phyloP scores from a whole-genome alignment of 2,113 vertebrate genomes.

The Promerops cafer region DNA sequence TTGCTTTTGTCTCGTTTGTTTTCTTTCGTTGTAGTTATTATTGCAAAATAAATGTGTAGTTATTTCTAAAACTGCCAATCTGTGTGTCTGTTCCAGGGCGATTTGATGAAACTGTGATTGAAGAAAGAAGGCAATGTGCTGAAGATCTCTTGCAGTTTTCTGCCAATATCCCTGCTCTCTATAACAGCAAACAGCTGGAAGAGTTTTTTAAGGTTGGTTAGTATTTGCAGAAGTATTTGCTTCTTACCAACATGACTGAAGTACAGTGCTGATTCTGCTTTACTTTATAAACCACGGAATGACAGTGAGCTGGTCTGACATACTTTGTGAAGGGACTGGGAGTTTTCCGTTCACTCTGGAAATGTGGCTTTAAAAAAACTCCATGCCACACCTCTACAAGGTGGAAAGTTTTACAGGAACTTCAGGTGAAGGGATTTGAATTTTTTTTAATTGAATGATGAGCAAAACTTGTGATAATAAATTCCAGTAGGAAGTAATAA shows the following conservation, averaged over 20 bases:
- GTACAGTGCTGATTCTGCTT: not conserved
- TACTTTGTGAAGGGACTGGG: not conserved
- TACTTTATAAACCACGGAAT: not conserved
- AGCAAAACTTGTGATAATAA: not conserved
- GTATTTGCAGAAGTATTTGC: constrained; percentile 12
- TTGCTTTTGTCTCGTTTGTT: not conserved
- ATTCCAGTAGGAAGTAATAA: not conserved
- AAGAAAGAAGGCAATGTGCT: constrained; percentile 94
- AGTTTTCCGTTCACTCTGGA: not conserved
- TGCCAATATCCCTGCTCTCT: constrained; percentile 92
- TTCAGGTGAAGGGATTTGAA: not conserved
- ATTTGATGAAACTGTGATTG: constrained; percentile 92
- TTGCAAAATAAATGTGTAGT: not conserved
- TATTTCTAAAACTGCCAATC: constrained; percentile 7
- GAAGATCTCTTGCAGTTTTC: constrained; percentile 97
- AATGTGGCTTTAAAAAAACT: not conserved
- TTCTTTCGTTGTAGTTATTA: not conserved
- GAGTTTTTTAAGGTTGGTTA: constrained; percentile 94
- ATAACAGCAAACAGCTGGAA: constrained; percentile 88
- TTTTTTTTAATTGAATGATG: not conserved
- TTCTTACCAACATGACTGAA: not conserved
- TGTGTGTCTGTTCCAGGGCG: constrained; percentile 76
- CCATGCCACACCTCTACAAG: not conserved
- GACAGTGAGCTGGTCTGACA: not conserved
- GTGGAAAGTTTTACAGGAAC: not conserved